These are phyloP conservation scores for Stomorhina lunata DNA, from an alignment of 2,888 invertebrate genomes.

Conservation along the genomic window DNA sequence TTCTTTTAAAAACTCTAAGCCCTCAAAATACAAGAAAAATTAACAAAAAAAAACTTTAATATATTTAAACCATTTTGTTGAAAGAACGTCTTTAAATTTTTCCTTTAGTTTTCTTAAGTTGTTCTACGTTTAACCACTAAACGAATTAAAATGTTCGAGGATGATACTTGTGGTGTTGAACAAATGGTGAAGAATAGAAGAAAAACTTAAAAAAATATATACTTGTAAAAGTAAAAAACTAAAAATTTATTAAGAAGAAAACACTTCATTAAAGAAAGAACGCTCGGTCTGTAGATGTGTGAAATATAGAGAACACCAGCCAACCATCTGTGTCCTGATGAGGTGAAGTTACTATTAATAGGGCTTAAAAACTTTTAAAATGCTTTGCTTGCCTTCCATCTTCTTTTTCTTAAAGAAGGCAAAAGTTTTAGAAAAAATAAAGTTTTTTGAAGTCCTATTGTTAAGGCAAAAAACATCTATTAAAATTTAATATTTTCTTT, in stretches of 20 bases:
- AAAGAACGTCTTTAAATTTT: neutral
- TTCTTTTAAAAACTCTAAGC: neutral
- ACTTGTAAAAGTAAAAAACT: neutral
- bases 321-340: neutral
- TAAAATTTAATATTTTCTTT: no score
- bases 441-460: no score
- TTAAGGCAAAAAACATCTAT: no score
- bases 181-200: neutral
- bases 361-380: constrained; percentile 30
- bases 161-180: constrained; percentile 36
- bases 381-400: no score
- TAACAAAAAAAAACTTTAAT: neutral
- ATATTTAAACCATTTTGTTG: neutral
- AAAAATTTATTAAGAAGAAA: constrained; percentile 22
- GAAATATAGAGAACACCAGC: neutral
- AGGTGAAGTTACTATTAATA: constrained; percentile 37
- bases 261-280: constrained; percentile 29
- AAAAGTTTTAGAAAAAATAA: no score
- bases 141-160: constrained; percentile 45
- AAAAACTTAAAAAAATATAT: neutral
- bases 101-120: constrained; percentile 6
- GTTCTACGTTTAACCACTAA: constrained; percentile 50
- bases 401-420: no score
- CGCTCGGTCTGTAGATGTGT: constrained; percentile 3
- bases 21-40: neutral